phyloP scores from a whole-genome alignment of 1,140 invertebrate genomes.

The Drosophila punjabiensis region DNA sequence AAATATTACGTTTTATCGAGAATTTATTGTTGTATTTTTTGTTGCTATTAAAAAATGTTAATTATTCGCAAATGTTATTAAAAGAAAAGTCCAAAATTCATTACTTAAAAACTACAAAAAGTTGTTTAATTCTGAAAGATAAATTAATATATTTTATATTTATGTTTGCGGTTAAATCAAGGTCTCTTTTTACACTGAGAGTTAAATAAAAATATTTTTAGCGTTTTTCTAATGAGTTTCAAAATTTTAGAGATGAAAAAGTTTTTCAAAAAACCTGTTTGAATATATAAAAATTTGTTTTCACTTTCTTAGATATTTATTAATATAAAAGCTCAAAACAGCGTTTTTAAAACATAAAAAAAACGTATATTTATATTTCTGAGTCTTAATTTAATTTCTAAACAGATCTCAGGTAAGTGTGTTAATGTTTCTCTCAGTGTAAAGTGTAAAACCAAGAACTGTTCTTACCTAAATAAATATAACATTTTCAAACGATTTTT shows the following conservation, averaged over 20 bases:
- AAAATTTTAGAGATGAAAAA: too few relatives aligned
- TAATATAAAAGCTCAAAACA: too few relatives aligned
- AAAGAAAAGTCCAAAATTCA: neutral
- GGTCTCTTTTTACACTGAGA: too few relatives aligned
- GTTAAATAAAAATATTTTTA: too few relatives aligned
- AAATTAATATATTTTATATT: neutral
- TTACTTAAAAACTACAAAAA: neutral
- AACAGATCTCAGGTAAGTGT: neutral
- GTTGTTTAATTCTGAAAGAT: neutral
- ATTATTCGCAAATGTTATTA: neutral
- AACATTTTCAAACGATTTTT: neutral
- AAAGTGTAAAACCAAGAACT: neutral
- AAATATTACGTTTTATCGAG: neutral
- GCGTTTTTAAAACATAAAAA: too few relatives aligned
- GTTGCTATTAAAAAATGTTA: neutral
- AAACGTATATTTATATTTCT: too few relatives aligned
- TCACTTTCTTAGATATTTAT: too few relatives aligned
- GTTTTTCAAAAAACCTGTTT: too few relatives aligned
- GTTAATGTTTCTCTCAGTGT: neutral
- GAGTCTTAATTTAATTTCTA: neutral
- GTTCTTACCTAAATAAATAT: neutral
- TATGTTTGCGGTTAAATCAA: too few relatives aligned
- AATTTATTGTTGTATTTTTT: neutral
- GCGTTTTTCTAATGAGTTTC: too few relatives aligned
- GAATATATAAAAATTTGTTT: neutral